phyloP scores from a whole-genome alignment of 2,797 vertebrate genomes.

The Crocodylus rhombifer region DNA sequence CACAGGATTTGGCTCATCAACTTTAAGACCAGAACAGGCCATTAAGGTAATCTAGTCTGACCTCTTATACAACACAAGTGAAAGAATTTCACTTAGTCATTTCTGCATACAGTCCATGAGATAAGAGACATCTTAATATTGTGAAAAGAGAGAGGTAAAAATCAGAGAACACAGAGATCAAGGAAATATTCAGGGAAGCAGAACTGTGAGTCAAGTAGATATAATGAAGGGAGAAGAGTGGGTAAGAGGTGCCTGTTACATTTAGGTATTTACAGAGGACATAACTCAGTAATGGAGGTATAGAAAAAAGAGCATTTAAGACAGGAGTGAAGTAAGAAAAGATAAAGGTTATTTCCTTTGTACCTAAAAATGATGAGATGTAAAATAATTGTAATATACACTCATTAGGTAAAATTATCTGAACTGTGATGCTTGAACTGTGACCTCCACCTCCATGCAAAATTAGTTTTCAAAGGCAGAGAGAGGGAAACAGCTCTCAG shows the following conservation, averaged over 20 bases:
- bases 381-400: background rate
- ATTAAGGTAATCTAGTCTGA: background rate
- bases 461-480: slow-evolving; percentile 19
- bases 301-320: slow-evolving; percentile 48
- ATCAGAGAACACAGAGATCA: background rate
- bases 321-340: background rate
- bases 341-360: background rate
- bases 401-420: slow-evolving; percentile 12
- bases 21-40: background rate
- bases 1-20: background rate
- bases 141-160: background rate
- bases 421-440: background rate
- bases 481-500: background rate
- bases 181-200: slow-evolving; percentile 32
- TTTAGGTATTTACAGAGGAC: slow-evolving; percentile 10
- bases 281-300: slow-evolving; percentile 44
- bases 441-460: slow-evolving; percentile 17
- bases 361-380: slow-evolving; percentile 21
- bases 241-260: background rate
- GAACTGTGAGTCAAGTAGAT: slow-evolving; percentile 24
- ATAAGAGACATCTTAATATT: background rate
- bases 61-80: background rate
- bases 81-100: slow-evolving; percentile 9
- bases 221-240: slow-evolving; percentile 22
- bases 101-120: background rate